Evolutionary conservation across 2,797 vertebrate species (phyloP), one percentile per base, ranked within the genome.

Genomic region (Carcharodon carcharias): DNA sequence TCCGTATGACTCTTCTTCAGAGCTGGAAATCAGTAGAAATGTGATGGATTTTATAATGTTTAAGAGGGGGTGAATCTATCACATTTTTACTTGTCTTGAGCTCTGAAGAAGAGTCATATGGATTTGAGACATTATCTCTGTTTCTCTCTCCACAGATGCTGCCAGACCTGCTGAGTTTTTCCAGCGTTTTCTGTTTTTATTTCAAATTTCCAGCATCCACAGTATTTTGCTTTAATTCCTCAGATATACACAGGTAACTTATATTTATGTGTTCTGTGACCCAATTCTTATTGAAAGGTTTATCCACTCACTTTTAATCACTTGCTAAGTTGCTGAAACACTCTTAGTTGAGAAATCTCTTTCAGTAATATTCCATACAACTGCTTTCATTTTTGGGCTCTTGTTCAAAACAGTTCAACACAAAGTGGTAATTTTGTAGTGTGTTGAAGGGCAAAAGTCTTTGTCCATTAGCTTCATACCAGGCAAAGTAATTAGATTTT

Each of bases 221-320:
- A 50, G 45, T 50, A 45, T 50, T 50, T 50, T 50, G 45, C 45
- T 50, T 50, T 50, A 50, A 50, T 50, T 50, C 45, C 45, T 63
- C 61, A 18, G 89, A 35, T 5, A 65, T 23, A 65, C 89, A n/a
- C 58, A 89, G 54, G 87, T 58, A 58, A 56, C 28, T 40, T 92
- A 63, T 18, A 65, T 92, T 65, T 40, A 40, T 58, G 11, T 89
- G 54, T 9, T 40, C 89, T 63, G 5, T 92, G 35, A 65, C 58
- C 40, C 16, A 65, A 21, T 63, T 65, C 89, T 92, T 35, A 92
- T 18, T 3, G 89, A 92, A 92, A 35, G 40, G 35, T 92, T 92
- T 63, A 92, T 92, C 89, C n/a, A 92, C 35, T 40, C 61, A 65
- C 61, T 23, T 63, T 92, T 92, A 92, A 21, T 92, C 65, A 92